Conservation (phyloP, 2,888 invertebrate genomes). For the Bembecia ichneumoniformis region DNA sequence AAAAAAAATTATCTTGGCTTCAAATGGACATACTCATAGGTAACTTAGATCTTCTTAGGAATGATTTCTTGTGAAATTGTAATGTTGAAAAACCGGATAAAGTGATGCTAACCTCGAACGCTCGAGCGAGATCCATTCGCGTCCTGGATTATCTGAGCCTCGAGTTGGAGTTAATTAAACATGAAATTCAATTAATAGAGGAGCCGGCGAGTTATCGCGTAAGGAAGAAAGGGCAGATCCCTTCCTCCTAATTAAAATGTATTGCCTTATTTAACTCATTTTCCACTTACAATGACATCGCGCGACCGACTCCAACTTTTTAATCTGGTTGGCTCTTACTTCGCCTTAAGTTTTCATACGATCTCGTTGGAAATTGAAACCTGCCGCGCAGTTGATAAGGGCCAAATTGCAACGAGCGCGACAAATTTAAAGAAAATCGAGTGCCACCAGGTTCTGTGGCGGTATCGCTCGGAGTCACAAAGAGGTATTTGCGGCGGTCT, state of each 20-base stretch:
- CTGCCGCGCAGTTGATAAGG: slow-evolving; percentile 8
- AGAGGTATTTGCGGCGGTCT: slow-evolving; percentile 70
- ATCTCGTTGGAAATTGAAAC: slow-evolving; percentile 14
- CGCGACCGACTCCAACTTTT: slow-evolving; percentile 69
- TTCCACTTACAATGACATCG: slow-evolving; percentile 70
- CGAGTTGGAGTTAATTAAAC: slow-evolving; percentile 66
- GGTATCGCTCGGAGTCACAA: slow-evolving; percentile 59
- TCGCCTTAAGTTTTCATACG: slow-evolving; percentile 33
- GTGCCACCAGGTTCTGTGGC: slow-evolving; percentile 48
- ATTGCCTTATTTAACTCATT: slow-evolving; percentile 73
- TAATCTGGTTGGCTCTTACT: slow-evolving; percentile 59
- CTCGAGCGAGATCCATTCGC: slow-evolving; percentile 38
- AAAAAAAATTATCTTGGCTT: too few species aligned
- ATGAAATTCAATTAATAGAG: slow-evolving; percentile 72
- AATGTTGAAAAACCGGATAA: too few species aligned
- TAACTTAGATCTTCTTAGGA: too few species aligned
- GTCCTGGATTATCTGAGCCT: slow-evolving; percentile 49
- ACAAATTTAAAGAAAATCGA: slow-evolving; percentile 31
- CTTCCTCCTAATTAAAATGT: slow-evolving; percentile 71
- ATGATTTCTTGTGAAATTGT: too few species aligned
- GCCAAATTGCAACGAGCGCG: slow-evolving; percentile 14
- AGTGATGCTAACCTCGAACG: slow-evolving; percentile 15
- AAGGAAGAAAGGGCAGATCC: slow-evolving; percentile 66
- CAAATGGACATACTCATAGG: too few species aligned
- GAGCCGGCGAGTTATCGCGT: slow-evolving; percentile 63